Evolutionary conservation across 2,113 vertebrate species (phyloP).

Genomic region (Cairina moschata): DNA sequence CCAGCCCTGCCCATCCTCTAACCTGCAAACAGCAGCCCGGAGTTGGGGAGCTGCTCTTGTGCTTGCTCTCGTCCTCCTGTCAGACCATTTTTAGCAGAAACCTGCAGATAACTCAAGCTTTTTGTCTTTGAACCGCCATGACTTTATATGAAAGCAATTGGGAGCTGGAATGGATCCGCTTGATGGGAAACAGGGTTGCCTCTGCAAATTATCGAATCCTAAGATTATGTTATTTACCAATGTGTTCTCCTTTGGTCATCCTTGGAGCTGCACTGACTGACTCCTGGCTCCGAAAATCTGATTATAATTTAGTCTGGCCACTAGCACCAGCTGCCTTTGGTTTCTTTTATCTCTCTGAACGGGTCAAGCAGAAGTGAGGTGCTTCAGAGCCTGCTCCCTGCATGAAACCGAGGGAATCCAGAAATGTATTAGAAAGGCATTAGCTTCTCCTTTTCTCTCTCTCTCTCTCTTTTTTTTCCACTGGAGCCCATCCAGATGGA

Average conservation of each 20-base stretch:
- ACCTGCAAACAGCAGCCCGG: accelerated
- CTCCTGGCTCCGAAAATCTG: constrained; percentile 37
- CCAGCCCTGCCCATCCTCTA: neutral
- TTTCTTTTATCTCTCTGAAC: constrained; percentile 17
- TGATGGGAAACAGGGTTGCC: neutral
- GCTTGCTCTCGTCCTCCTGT: neutral
- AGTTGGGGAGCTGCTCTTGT: neutral
- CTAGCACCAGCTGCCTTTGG: neutral
- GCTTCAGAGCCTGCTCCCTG: neutral
- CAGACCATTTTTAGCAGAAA: constrained; percentile 32
- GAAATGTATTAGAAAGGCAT: constrained; percentile 48
- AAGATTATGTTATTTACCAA: neutral
- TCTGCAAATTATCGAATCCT: neutral
- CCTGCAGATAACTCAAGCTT: neutral
- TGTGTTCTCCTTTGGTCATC: neutral
- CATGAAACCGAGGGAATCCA: neutral
- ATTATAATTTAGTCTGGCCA: neutral
- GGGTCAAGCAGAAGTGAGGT: constrained; percentile 1
- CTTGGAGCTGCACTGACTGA: constrained; percentile 4
- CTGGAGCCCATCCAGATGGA: constrained; percentile 65
- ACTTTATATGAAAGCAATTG: neutral
- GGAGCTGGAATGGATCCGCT: neutral
- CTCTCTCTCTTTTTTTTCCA: neutral
- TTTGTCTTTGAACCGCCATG: neutral
- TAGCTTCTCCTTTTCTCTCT: constrained; percentile 2